Evolutionary conservation across 2,113 vertebrate species (phyloP).

Genomic region (Ciconia maguari): DNA sequence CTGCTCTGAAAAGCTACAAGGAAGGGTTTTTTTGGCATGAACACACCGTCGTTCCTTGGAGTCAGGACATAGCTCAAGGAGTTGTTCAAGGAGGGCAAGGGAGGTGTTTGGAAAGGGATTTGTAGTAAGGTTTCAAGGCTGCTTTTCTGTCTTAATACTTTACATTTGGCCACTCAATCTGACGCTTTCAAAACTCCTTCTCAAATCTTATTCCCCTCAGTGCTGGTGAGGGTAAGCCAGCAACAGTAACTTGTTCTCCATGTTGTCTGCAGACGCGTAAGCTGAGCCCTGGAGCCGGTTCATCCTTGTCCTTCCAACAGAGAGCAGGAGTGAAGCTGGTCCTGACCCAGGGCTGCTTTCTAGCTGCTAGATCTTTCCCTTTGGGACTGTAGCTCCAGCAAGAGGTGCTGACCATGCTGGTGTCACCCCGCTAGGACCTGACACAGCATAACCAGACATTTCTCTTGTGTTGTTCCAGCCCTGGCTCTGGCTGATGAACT

Average conservation of each 20-base stretch:
- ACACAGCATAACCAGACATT: neutral
- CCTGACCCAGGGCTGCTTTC: neutral
- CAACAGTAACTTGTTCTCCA: neutral
- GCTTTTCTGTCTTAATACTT: neutral
- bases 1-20: neutral
- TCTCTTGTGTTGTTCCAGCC: neutral
- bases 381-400: neutral
- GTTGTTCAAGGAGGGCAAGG: neutral
- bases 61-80: neutral
- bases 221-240: neutral
- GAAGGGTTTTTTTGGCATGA: accelerated
- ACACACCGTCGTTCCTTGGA: accelerated
- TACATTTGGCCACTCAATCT: neutral
- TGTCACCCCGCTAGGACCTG: neutral
- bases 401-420: neutral
- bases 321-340: neutral
- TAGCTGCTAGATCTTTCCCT: neutral
- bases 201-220: neutral
- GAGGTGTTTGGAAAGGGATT: neutral
- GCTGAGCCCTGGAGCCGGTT: neutral
- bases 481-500: neutral
- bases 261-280: accelerated
- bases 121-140: neutral
- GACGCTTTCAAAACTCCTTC: neutral
- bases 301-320: neutral